Evolutionary conservation across 2,888 invertebrate species (phyloP).

Genomic region (Acanthoscelides obtectus): DNA sequence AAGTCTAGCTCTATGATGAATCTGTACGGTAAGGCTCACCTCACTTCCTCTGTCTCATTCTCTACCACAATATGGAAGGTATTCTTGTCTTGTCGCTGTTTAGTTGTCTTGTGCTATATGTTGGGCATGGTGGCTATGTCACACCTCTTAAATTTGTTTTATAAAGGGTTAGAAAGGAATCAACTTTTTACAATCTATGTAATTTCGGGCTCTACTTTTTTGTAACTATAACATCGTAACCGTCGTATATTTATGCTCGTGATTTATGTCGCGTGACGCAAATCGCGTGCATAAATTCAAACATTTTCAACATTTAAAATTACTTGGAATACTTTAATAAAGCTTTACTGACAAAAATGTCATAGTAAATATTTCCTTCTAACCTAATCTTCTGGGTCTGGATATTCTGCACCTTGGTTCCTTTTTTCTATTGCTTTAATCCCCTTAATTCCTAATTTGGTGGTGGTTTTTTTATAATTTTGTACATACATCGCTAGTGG

Average conservation of each 20-base stretch:
- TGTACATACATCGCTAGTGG: neutral
- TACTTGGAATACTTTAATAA: neutral
- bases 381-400: neutral
- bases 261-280: too few relatives aligned
- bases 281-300: too few relatives aligned
- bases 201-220: too few relatives aligned
- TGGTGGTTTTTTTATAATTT: slow-evolving; percentile 20
- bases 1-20: slow-evolving; percentile 95
- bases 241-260: too few relatives aligned
- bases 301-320: too few relatives aligned
- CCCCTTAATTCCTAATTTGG: slow-evolving; percentile 18
- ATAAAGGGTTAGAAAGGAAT: neutral
- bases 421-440: slow-evolving; percentile 6
- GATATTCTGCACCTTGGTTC: neutral
- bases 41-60: slow-evolving; percentile 1
- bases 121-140: slow-evolving; percentile 23
- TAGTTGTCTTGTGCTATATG: neutral
- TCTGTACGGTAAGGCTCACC: slow-evolving; percentile 82
- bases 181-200: too few relatives aligned
- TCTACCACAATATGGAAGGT: neutral
- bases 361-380: neutral
- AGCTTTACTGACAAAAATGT: neutral
- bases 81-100: neutral
- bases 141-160: neutral
- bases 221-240: too few relatives aligned